phyloP scores from a whole-genome alignment of 2,888 invertebrate genomes.

The Crossocerus cetratus region DNA sequence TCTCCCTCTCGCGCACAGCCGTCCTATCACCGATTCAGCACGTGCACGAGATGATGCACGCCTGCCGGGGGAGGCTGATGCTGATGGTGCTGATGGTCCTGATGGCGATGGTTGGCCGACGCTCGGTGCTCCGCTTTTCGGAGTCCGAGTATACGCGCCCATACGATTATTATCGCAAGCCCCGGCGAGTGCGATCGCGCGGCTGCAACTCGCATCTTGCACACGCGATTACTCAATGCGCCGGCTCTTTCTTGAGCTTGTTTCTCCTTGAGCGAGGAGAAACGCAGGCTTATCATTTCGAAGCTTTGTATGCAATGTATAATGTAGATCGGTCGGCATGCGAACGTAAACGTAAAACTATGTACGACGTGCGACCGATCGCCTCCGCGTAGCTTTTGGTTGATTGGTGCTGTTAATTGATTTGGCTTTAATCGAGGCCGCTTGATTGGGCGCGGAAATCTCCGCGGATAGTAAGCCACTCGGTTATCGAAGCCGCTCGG shows the following conservation, averaged over 20 bases:
- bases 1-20: constrained; percentile 29
- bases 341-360: constrained; percentile 32
- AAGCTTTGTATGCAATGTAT: neutral
- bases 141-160: constrained; percentile 26
- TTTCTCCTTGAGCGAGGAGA: too few relatives aligned
- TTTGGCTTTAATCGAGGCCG: neutral
- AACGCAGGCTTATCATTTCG: constrained; percentile 23
- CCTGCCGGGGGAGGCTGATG: too few relatives aligned
- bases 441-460: neutral
- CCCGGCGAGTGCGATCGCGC: constrained; percentile 27
- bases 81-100: constrained; percentile 9
- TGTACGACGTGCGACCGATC: constrained; percentile 44
- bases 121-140: constrained; percentile 36
- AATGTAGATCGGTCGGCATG: constrained; percentile 34
- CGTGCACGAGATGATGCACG: constrained; percentile 44
- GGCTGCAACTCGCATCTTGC: constrained; percentile 27
- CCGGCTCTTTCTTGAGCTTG: neutral
- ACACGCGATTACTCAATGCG: neutral
- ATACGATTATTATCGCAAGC: constrained; percentile 39
- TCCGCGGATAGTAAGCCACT: neutral
- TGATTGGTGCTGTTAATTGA: constrained; percentile 4
- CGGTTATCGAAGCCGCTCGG: constrained; percentile 13
- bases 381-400: constrained; percentile 21
- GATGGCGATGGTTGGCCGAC: constrained; percentile 13
- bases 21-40: constrained; percentile 58